Evolutionary conservation across 2,888 invertebrate genomes (phyloP), one percentile per base, ranked within the genome.

Genomic region (Abscondita cerata): DNA sequence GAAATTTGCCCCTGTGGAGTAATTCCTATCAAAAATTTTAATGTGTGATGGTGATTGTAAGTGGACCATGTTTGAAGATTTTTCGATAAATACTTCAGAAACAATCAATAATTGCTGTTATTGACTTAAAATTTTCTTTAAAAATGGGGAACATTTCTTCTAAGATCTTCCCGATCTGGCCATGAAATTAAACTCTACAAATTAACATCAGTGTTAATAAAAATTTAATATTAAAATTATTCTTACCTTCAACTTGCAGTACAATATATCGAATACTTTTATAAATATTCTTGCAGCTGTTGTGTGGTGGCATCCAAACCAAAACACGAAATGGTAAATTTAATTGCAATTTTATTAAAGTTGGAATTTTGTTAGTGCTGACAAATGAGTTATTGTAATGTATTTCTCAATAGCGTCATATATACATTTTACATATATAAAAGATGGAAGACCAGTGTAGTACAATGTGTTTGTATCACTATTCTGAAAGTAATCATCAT

Each of bases 21-120:
- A 53, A 53, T 53, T 6, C 44, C 44, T 31, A 53, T 53, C 13
- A 44, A 40, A 52, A 52, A 40, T 40, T 52, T 52, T 31, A 52
- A 12, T 1, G 52, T 40, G 18, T 53, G 20, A 20, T 53, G 53
- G n/a, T 44, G 25, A 11, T 53, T 44, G 25, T 53, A 18, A 20
- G 6, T 18, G 3, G 52, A 52, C 36, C 52, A 34, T 4, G 36
- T 34, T 52, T 52, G 34, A 9, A 2, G 50, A 11, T 25, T 48
- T 48, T 25, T 48, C 15, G 4, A 48, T 48, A 48, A 48, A 48
- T 9, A 48, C 6, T n/a, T 50, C 12, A 25, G 8, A 25, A 25
- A 6, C 25, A 25, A 6, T 25, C 25, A 6, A 25, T 25, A 25
- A 25, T 25, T 19, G 25, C 19, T 5, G 47, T 47, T 18, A n/a